A percentile compares a stretch with the other conserved stretches of the same genome.
These are phyloP conservation scores for Meliscaeva auricollis DNA, from an alignment of 2,888 invertebrate genomes.

Conservation along the genomic window DNA sequence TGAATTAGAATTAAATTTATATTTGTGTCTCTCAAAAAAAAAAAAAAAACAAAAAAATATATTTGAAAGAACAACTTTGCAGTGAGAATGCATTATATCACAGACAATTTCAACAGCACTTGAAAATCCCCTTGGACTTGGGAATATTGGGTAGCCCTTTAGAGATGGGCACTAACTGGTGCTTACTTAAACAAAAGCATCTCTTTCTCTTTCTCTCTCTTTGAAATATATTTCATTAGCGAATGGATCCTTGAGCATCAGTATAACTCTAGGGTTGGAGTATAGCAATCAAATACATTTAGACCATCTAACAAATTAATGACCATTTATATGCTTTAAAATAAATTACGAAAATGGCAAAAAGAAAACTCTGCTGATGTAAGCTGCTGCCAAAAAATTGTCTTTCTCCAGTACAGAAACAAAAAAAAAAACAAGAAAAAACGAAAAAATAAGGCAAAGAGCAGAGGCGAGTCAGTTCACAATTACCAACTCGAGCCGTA, in stretches of 20 bases:
- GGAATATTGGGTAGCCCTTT: not conserved
- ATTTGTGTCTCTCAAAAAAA: not conserved
- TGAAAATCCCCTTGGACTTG: not conserved
- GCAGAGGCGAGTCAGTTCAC: constrained; percentile 44
- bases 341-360: constrained; percentile 64
- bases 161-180: not conserved
- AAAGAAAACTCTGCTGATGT: constrained; percentile 55
- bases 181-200: constrained; percentile 23
- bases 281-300: constrained; percentile 64
- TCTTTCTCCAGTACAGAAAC: constrained; percentile 5
- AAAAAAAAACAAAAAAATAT: not conserved
- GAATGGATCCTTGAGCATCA: constrained; percentile 32
- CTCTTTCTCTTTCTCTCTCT: not conserved
- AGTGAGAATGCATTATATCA: constrained; percentile 17
- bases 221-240: constrained; percentile 32
- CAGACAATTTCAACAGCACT: constrained; percentile 6
- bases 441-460: constrained; percentile 1
- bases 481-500: constrained; percentile 72
- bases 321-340: constrained; percentile 55
- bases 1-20: not conserved
- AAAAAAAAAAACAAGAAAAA: not conserved
- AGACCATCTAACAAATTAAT: constrained; percentile 65
- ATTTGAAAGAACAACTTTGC: constrained; percentile 1
- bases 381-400: constrained; percentile 65
- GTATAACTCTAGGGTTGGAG: constrained; percentile 35